Percentiles rank a stretch among this genome's conserved stretches.
phyloP scores from a whole-genome alignment of 2,797 vertebrate genomes.

The Hirundo rustica region DNA sequence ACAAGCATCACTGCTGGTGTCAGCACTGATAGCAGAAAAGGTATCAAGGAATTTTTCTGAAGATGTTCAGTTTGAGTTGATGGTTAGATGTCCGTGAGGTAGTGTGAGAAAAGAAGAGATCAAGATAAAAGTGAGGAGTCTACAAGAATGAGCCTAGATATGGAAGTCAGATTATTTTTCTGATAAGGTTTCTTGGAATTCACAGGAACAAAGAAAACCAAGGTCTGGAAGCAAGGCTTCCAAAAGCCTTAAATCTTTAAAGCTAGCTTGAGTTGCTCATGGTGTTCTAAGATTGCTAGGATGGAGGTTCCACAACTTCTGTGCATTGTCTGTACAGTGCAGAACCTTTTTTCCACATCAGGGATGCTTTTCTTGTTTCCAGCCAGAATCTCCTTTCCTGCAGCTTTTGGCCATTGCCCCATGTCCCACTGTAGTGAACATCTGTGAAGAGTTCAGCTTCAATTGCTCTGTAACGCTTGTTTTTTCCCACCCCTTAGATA shows the following conservation, averaged over 20 bases:
- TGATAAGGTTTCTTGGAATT: neutral
- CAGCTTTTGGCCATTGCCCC: neutral
- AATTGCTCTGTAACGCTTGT: neutral
- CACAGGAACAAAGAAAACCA: neutral
- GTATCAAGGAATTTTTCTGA: neutral
- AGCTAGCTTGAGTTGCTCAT: neutral
- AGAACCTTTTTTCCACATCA: neutral
- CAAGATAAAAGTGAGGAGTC: neutral
- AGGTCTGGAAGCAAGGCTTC: neutral
- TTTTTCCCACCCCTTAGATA: neutral
- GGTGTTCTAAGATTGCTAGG: neutral
- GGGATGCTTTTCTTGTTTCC: neutral
- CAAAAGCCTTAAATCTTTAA: neutral
- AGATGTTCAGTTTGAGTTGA: neutral
- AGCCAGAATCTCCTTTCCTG: neutral
- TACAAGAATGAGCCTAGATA: neutral
- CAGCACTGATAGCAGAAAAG: neutral
- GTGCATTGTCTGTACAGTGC: neutral
- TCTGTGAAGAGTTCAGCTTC: neutral
- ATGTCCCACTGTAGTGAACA: neutral
- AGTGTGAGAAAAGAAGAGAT: neutral
- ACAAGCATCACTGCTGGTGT: neutral
- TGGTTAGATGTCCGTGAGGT: neutral
- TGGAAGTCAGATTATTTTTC: neutral
- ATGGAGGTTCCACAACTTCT: neutral